Conservation (phyloP, 2,888 invertebrate genomes). For the Scaptomyza cyrtandrae region DNA sequence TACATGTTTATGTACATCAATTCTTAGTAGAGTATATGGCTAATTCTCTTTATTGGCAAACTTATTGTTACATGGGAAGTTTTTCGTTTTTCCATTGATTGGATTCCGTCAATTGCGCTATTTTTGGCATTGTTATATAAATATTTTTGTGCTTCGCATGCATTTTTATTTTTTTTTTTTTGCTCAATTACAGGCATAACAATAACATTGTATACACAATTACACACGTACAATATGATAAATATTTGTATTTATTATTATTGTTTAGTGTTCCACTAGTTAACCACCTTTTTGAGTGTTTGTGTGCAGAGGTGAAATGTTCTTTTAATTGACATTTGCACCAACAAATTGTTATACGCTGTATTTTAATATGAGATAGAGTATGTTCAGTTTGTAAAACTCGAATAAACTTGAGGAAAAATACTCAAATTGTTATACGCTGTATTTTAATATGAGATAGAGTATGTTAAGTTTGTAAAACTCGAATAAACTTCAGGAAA, state of each 20-base stretch:
- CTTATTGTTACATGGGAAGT: slow-evolving; percentile 12
- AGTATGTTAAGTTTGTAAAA: too few relatives aligned
- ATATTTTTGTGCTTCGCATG: neutral
- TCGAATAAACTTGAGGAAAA: too few relatives aligned
- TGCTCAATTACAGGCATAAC: slow-evolving; percentile 1
- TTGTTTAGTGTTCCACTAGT: neutral
- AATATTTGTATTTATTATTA: neutral
- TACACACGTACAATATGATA: neutral
- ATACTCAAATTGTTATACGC: neutral
- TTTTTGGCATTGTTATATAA: slow-evolving; percentile 38
- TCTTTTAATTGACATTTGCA: neutral
- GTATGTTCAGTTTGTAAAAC: too few relatives aligned
- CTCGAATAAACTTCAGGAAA: too few relatives aligned
- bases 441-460: too few relatives aligned
- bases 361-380: neutral
- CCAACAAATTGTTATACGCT: neutral
- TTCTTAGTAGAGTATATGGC: too few relatives aligned
- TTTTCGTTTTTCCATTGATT: slow-evolving; percentile 41
- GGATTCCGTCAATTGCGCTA: slow-evolving; percentile 41
- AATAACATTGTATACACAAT: neutral
- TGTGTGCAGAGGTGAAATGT: neutral
- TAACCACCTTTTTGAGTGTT: neutral
- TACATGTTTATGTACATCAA: neutral
- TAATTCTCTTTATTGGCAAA: slow-evolving; percentile 3
- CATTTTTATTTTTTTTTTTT: neutral